Percentiles rank a stretch among this genome's conserved stretches.
phyloP scores from a whole-genome alignment of 2,888 invertebrate genomes.

The Agrenia bidenticulata region DNA sequence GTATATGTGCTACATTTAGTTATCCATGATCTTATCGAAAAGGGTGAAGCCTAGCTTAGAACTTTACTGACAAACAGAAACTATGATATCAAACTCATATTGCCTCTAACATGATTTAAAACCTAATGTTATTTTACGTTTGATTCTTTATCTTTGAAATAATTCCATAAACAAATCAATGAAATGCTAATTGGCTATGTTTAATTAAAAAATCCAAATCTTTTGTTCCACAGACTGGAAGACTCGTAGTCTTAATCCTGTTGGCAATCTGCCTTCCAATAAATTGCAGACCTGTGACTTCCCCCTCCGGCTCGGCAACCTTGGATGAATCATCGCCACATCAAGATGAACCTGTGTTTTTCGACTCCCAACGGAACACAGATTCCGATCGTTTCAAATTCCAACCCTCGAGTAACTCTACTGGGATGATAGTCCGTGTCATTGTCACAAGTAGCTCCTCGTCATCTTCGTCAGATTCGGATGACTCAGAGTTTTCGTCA shows the following conservation, averaged over 20 bases:
- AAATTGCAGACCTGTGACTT: not conserved
- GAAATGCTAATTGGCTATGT: too few species aligned
- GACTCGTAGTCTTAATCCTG: not conserved
- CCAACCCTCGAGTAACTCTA: not conserved
- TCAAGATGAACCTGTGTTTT: not conserved
- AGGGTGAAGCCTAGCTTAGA: too few species aligned
- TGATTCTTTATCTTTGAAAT: too few species aligned
- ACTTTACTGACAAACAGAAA: too few species aligned
- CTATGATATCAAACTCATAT: too few species aligned
- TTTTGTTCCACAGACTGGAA: constrained; percentile 15
- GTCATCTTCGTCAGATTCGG: constrained; percentile 13
- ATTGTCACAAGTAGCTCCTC: constrained; percentile 39
- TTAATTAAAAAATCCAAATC: too few species aligned
- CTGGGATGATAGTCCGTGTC: constrained; percentile 49
- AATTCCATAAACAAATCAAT: too few species aligned
- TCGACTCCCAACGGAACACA: constrained; percentile 6
- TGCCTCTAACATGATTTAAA: too few species aligned
- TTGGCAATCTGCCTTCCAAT: not conserved
- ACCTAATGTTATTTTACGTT: too few species aligned
- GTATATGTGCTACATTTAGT: too few species aligned
- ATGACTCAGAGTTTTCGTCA: constrained; percentile 1
- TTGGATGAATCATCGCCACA: constrained; percentile 2
- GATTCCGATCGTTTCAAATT: not conserved
- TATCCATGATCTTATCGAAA: too few species aligned
- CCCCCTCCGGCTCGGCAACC: not conserved